Evolutionary conservation across 2,113 vertebrate species (phyloP).

Genomic region (Ifrita kowaldi): DNA sequence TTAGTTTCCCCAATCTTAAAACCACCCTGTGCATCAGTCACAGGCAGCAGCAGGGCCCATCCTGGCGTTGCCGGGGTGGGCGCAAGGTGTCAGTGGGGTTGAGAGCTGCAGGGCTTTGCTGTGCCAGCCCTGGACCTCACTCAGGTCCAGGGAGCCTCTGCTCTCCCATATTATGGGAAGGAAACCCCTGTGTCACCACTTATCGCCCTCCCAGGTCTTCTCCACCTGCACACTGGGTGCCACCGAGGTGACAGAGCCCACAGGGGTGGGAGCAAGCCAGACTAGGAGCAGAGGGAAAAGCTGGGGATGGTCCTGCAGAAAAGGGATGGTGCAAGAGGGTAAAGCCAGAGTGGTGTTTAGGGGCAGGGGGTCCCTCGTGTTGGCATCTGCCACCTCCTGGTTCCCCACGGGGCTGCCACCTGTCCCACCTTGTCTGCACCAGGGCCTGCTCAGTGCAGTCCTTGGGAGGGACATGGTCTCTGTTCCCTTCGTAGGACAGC

Average conservation of each 20-base stretch:
- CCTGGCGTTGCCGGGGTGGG: accelerated
- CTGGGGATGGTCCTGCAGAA: background rate
- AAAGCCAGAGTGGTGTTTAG: accelerated
- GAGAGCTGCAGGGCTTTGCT: background rate
- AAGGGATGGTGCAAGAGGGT: background rate
- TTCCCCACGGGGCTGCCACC: too few relatives aligned
- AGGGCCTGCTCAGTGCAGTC: background rate
- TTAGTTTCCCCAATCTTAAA: background rate
- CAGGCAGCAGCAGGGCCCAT: accelerated
- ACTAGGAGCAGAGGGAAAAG: background rate
- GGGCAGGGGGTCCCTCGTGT: accelerated
- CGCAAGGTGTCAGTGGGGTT: background rate
- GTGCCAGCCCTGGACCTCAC: background rate
- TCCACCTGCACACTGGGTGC: accelerated
- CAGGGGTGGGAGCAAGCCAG: background rate
- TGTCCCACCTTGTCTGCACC: accelerated
- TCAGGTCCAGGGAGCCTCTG: background rate
- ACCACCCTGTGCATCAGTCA: background rate
- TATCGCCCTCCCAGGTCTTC: background rate
- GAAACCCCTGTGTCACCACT: background rate
- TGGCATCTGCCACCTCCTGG: background rate
- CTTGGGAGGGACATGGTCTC: background rate
- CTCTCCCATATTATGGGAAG: background rate
- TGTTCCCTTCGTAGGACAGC: background rate
- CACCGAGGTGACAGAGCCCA: background rate